These are phyloP conservation scores for Corythoichthys haematopterus DNA, from an alignment of 2,113 vertebrate species.

Conservation along the genomic window DNA sequence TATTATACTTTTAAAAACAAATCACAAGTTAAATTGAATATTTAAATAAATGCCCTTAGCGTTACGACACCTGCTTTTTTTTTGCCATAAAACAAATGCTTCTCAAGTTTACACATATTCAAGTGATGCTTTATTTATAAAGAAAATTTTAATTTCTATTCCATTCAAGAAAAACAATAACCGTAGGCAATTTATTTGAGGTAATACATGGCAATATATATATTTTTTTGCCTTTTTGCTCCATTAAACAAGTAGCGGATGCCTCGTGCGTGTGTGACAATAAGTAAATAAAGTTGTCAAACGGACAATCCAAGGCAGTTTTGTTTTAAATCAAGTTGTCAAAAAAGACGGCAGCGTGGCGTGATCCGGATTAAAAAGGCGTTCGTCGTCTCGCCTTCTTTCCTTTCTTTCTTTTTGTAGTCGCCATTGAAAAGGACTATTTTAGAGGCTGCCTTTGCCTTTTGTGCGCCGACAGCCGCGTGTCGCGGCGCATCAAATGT, in stretches of 20 bases:
- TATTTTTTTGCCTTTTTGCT: not conserved
- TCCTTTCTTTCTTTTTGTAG: slow-evolving; percentile 42
- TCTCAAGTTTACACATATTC: no score
- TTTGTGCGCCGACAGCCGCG: slow-evolving; percentile 74
- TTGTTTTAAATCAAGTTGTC: not conserved
- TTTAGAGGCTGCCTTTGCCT: slow-evolving; percentile 34
- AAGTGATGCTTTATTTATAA: no score
- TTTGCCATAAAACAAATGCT: no score
- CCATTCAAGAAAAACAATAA: not conserved
- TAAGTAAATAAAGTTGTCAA: slow-evolving; percentile 28
- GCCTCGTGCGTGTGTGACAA: no score
- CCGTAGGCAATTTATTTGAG: not conserved
- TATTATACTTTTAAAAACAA: no score
- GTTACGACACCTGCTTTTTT: no score
- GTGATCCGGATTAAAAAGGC: slow-evolving; percentile 18
- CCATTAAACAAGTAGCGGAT: not conserved
- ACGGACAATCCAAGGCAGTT: slow-evolving; percentile 10
- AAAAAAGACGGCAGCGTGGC: not conserved
- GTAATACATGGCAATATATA: not conserved
- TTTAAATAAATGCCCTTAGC: no score
- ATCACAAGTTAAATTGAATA: no score
- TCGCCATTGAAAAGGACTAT: slow-evolving; percentile 21
- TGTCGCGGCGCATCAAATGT: slow-evolving; percentile 66
- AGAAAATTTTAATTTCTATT: not conserved
- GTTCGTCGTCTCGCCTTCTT: slow-evolving; percentile 18